These are phyloP conservation scores for Eonycteris spelaea DNA, from an alignment of 2,113 vertebrate genomes.

Conservation along the genomic window DNA sequence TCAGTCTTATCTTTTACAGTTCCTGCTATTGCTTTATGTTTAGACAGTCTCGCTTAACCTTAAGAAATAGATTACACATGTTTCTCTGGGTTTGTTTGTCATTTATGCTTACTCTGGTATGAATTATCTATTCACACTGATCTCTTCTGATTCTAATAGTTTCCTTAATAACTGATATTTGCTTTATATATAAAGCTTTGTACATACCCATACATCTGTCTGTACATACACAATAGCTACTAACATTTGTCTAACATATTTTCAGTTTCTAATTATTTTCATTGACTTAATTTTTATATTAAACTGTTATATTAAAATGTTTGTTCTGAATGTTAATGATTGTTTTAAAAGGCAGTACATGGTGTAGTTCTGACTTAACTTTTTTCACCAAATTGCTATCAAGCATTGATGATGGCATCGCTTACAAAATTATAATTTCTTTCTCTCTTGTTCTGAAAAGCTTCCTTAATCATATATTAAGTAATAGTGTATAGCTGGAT, in stretches of 20 bases:
- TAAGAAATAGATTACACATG: not conserved
- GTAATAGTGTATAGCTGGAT: slow-evolving; percentile 60
- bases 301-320: not conserved
- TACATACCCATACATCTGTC: not conserved
- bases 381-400: slow-evolving; percentile 36
- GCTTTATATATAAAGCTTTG: not conserved
- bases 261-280: slow-evolving; percentile 15
- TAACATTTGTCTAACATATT: not conserved
- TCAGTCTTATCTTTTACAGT: not conserved
- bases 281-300: slow-evolving; percentile 36
- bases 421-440: slow-evolving; percentile 21
- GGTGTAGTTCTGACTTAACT: not conserved
- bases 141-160: not conserved
- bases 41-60: not conserved
- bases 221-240: not conserved
- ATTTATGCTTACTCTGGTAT: not conserved
- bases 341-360: not conserved
- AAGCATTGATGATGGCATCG: not conserved
- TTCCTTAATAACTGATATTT: not conserved
- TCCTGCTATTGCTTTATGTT: not conserved
- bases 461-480: slow-evolving; percentile 59
- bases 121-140: not conserved
- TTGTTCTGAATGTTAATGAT: slow-evolving; percentile 15
- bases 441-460: slow-evolving; percentile 27
- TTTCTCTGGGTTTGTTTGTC: not conserved